Evolutionary conservation across 2,113 vertebrate genomes (phyloP).

Genomic region (Salvelinus sp.): DNA sequence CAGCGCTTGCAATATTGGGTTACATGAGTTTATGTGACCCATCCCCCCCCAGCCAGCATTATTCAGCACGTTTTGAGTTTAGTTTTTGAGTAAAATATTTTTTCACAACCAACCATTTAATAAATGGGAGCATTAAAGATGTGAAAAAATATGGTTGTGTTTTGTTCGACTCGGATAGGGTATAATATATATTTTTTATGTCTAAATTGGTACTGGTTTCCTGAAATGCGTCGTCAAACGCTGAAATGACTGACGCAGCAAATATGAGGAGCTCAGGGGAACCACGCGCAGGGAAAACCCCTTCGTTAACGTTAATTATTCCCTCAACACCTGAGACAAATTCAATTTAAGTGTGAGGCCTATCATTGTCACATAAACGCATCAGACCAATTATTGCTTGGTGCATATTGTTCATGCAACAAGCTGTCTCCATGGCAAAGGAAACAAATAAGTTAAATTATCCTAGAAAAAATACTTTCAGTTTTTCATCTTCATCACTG

Average conservation of each 20-base stretch:
- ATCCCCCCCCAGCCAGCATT: too few relatives aligned
- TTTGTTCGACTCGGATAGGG: neutral
- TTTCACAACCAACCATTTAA: too few relatives aligned
- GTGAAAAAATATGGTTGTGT: too few relatives aligned
- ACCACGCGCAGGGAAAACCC: conserved; percentile 54
- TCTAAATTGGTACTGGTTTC: conserved; percentile 24
- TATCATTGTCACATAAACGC: conserved; percentile 42
- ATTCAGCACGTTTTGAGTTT: too few relatives aligned
- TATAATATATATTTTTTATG: neutral
- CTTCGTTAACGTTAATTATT: conserved; percentile 78
- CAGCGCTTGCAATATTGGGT: too few relatives aligned
- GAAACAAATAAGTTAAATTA: neutral
- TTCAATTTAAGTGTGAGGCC: conserved; percentile 68
- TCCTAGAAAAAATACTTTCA: neutral
- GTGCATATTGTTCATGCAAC: conserved; percentile 28
- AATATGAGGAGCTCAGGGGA: conserved; percentile 58
- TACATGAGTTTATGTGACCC: too few relatives aligned
- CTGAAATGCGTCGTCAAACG: conserved; percentile 29
- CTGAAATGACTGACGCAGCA: conserved; percentile 69
- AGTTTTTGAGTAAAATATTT: too few relatives aligned
- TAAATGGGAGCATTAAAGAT: too few relatives aligned
- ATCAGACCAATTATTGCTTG: conserved; percentile 70
- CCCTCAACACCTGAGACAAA: conserved; percentile 62
- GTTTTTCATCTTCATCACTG: neutral
- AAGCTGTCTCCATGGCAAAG: conserved; percentile 53